Base-by-base conservation (phyloP, 2,888 invertebrate species). In the Lithophane ornitopus region DNA sequence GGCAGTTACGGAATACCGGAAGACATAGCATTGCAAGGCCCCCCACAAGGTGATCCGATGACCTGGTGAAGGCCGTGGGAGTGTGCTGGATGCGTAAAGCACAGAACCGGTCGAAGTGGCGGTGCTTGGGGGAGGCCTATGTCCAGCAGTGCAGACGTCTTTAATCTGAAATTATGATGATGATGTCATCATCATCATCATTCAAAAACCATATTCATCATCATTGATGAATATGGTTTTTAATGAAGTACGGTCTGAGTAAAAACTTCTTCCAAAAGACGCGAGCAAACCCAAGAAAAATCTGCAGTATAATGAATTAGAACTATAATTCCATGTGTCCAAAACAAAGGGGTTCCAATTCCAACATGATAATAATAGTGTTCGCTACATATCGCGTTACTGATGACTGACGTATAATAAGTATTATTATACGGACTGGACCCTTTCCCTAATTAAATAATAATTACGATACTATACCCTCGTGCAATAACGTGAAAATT, bases 401-500 rank as follows among this genome's bases (percentile, higher is more conserved):
- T 76, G 39, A 74, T 63, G 46, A 14, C 34, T 66, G 72, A 54
- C 61, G 52, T 78, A 39, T 39, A 39, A 9, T 39, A 59, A n/a
- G 28, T 58, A 72, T 74, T 65, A 85, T 76, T 78, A 70, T 69
- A 52, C 44, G 16, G 28, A 39, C 70, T 59, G 61, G 49, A 74
- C 70, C 72, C n/a, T 28, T 2, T n/a, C 68, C 19, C 34, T 69
- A 76, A 85, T 85, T 85, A 81, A 83, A 85, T 83, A 81, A 81
- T 81, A 84, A 85, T 85, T 70, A 75, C 56, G 39, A 28, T n/a
- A 41, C 59, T 52, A 58, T 28, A 70, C 70, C 63, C 65, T 56
- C 46, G 39, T n/a, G 26, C 22, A 39, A 58, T 81, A 59, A 65
- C 71, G n/a, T 58, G 16, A 39, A 46, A 74, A 54, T 26, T 0